Evolutionary conservation across 2,797 vertebrate genomes (phyloP), one percentile per base, ranked within the genome.

Genomic region (Triplophysa bombifrons): DNA sequence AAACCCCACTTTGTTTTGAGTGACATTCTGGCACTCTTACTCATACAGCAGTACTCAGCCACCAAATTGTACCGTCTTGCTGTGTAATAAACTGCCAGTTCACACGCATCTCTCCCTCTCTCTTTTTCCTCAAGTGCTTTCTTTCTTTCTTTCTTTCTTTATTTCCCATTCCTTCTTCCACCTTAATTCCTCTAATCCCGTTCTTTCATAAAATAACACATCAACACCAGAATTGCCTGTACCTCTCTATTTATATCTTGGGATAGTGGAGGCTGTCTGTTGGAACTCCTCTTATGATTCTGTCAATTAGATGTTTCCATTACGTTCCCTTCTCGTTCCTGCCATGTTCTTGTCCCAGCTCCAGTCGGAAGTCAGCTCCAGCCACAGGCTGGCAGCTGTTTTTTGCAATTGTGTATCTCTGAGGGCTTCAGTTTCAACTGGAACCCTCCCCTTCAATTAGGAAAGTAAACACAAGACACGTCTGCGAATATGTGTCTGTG

Each of bases 361-460:
- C 72, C 84, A 85, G 86, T 85, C 83, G 68, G 80, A 72, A 80
- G 82, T 85, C 81, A 80, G 65, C 73, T 84, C 75, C 82, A 83
- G 73, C 80, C 77, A 75, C 68, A 73, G 74, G 64, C 85, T 93
- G 92, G 93, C 93, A 93, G 91, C 90, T 91, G 88, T 41, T 75
- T 81, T 74, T 41, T 80, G 66, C 82, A 80, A 81, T 75, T 82
- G 85, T 79, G 75, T 78, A 80, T 86, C 83, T 83, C 83, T 73
- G 67, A 85, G 81, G 82, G 83, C 85, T 87, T 83, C 83, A 86
- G 86, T 84, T 80, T 88, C 85, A 86, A 84, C 72, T 85, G 84
- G 83, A 93, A 94, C 95, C 96, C 96, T 96, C 97, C 97, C 95
- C 95, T 93, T 94, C 95, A 98, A 98, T 99, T 99, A 98, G 96